A percentile compares a stretch with the other conserved stretches of the same genome.
These are phyloP conservation scores for Baryphthengus martii DNA, from an alignment of 2,113 vertebrate genomes.

Conservation along the genomic window DNA sequence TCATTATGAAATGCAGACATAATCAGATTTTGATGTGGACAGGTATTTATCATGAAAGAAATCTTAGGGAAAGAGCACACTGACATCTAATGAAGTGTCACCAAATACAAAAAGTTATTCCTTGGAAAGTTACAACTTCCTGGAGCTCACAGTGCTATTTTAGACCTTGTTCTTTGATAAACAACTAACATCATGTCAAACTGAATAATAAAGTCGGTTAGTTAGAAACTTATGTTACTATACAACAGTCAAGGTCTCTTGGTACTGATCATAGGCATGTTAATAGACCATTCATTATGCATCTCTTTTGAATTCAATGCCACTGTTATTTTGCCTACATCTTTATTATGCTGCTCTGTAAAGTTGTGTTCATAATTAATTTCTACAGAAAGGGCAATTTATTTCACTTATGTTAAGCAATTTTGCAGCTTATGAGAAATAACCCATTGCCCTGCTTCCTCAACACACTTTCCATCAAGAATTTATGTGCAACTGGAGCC, in stretches of 20 bases:
- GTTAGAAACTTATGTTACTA: background rate
- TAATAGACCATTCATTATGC: conserved; percentile 27
- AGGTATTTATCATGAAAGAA: background rate
- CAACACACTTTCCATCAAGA: conserved; percentile 10
- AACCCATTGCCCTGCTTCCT: conserved; percentile 34
- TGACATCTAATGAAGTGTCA: background rate
- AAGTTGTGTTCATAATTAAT: conserved; percentile 49
- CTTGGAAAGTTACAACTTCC: background rate
- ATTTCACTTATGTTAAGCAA: conserved; percentile 27
- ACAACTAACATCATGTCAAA: background rate
- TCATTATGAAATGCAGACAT: background rate
- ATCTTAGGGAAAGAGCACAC: background rate
- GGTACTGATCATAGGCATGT: conserved; percentile 15
- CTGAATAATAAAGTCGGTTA: conserved; percentile 1
- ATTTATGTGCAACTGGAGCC: conserved; percentile 41
- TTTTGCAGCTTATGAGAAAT: conserved; percentile 27
- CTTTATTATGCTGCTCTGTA: background rate
- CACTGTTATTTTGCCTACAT: conserved; percentile 19
- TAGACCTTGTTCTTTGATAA: background rate
- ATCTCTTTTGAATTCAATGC: conserved; percentile 41
- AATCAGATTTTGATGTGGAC: background rate
- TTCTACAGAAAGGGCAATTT: conserved; percentile 37
- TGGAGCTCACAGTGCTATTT: background rate
- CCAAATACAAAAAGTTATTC: background rate
- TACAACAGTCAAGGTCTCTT: conserved; percentile 49